Conservation (phyloP, 2,797 vertebrate species). For the Okamejei kenojei region DNA sequence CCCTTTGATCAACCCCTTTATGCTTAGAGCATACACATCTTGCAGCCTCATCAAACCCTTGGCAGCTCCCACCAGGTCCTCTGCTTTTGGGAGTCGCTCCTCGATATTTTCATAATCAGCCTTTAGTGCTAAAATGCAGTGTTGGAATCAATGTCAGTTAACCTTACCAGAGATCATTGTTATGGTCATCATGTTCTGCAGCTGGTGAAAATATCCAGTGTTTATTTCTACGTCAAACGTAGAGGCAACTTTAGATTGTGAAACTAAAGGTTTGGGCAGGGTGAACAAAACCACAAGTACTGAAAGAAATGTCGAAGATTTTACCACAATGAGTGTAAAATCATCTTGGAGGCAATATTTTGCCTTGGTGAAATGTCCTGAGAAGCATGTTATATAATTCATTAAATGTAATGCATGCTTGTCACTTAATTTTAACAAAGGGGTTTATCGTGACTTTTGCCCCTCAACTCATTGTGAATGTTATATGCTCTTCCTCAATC, state of each 20-base stretch:
- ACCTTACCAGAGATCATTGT: neutral
- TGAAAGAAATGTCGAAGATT: neutral
- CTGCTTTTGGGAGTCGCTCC: slow-evolving; percentile 64
- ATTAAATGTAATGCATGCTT: neutral
- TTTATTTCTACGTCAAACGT: neutral
- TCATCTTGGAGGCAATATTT: neutral
- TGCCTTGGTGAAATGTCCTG: neutral
- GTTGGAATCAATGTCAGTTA: slow-evolving; percentile 23
- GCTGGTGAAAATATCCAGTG: slow-evolving; percentile 21
- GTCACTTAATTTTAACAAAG: neutral
- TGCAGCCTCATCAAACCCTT: slow-evolving; percentile 81
- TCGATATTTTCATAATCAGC: slow-evolving; percentile 63
- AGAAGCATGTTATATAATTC: neutral
- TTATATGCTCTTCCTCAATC: too few species aligned
- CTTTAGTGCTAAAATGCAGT: slow-evolving; percentile 64
- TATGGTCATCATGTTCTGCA: neutral
- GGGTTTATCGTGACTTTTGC: neutral
- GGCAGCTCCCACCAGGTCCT: slow-evolving; percentile 80
- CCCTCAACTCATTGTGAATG: too few species aligned
- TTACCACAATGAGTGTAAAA: neutral
- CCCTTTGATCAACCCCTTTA: slow-evolving; percentile 67
- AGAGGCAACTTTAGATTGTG: neutral
- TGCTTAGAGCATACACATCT: slow-evolving; percentile 77
- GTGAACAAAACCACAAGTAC: neutral
- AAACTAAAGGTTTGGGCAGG: neutral